Evolutionary conservation across 2,797 vertebrate species (phyloP).

Genomic region (Epinephelus coioides): DNA sequence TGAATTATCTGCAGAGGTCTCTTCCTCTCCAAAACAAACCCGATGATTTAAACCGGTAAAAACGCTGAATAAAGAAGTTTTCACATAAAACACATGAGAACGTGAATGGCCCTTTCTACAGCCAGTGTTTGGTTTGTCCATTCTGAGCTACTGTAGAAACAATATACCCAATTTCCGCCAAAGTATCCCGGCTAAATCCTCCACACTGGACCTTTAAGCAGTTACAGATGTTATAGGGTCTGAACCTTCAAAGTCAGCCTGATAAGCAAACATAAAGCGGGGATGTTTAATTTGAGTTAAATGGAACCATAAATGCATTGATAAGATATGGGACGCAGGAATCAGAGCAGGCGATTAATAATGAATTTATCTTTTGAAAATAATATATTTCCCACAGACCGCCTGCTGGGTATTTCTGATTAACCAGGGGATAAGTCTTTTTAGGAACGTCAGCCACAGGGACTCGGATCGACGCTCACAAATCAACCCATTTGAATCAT

Average conservation of each 20-base stretch:
- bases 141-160: too few species aligned
- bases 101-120: too few species aligned
- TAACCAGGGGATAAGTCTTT: neutral
- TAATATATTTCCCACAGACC: neutral
- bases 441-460: too few species aligned
- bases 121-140: too few species aligned
- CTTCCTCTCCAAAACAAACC: too few species aligned
- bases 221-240: neutral
- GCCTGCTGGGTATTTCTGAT: neutral
- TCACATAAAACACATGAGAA: too few species aligned
- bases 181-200: too few species aligned
- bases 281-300: constrained; percentile 11
- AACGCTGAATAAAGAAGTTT: too few species aligned
- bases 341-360: constrained; percentile 5
- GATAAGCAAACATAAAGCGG: neutral
- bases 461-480: neutral
- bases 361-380: constrained; percentile 12
- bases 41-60: too few species aligned
- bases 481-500: neutral
- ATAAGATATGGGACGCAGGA: neutral
- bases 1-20: too few species aligned
- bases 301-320: neutral
- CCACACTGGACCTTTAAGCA: too few species aligned
- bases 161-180: too few species aligned
- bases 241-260: neutral